phyloP scores from a whole-genome alignment of 2,113 vertebrate species.

The sheep (Ovis aries) region DNA sequence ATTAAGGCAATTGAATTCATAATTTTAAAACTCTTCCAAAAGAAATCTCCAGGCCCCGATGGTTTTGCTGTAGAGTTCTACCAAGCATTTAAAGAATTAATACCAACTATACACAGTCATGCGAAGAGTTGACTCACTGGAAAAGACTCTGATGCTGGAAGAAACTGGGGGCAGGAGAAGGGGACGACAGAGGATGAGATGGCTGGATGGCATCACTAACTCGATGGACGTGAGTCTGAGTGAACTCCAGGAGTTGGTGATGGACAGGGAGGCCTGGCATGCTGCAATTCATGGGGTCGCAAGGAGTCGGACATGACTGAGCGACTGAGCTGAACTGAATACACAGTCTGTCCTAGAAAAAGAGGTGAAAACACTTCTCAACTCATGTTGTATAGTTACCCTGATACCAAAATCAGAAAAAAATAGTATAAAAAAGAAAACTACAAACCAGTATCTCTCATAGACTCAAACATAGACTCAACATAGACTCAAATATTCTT shows the following conservation, averaged over 20 bases:
- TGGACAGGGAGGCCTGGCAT: too few species aligned
- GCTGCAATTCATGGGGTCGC: too few species aligned
- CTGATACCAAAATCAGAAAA: neutral
- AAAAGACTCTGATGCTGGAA: too few species aligned
- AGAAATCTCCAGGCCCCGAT: neutral
- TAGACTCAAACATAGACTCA: neutral
- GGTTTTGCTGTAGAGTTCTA: neutral
- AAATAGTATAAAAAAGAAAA: neutral
- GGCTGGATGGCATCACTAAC: too few species aligned
- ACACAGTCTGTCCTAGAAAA: neutral
- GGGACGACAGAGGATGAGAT: too few species aligned
- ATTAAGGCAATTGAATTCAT: neutral
- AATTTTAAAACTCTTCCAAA: neutral
- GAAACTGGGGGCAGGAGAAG: too few species aligned
- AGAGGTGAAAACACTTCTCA: neutral
- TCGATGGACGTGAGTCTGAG: too few species aligned
- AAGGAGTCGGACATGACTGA: too few species aligned
- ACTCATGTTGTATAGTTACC: neutral
- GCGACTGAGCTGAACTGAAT: neutral
- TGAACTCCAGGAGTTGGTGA: too few species aligned
- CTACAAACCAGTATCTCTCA: neutral
- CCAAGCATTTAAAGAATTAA: neutral
- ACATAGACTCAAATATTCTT: neutral
- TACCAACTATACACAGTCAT: neutral
- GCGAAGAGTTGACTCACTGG: too few species aligned